Conservation (phyloP, 1,140 invertebrate genomes). For the Zaprionus lachaisei region DNA sequence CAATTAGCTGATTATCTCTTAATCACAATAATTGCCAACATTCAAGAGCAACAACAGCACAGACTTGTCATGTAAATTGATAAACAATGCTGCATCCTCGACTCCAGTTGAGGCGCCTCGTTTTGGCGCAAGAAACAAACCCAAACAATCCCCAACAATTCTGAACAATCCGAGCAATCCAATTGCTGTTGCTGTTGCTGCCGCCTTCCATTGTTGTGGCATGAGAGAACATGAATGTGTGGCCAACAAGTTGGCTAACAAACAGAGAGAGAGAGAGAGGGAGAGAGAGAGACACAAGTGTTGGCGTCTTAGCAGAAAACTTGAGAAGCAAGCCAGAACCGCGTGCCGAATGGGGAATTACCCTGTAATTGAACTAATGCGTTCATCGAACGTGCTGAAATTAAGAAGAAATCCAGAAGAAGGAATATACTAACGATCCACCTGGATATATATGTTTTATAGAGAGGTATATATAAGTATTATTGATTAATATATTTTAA, state of each 20-base stretch:
- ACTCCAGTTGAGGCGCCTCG: not conserved
- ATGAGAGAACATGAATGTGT: constrained; percentile 13
- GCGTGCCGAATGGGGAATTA: not conserved
- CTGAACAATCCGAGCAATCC: constrained; percentile 14
- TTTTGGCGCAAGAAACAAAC: constrained; percentile 2
- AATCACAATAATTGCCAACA: constrained; percentile 7
- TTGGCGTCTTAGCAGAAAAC: not conserved
- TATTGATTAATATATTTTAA: not conserved
- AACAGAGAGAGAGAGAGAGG: not conserved
- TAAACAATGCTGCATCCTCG: constrained; percentile 12
- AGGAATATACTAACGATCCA: no score
- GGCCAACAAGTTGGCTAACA: constrained; percentile 40
- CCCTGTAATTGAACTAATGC: not conserved
- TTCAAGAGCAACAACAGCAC: constrained; percentile 5
- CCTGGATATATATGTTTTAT: not conserved
- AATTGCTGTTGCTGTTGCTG: constrained; percentile 8
- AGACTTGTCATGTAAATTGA: constrained; percentile 13
- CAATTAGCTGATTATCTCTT: constrained; percentile 21
- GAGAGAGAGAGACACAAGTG: not conserved
- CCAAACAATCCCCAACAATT: not conserved
- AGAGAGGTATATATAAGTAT: not conserved
- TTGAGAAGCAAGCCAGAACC: not conserved
- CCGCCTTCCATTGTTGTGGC: constrained; percentile 20
- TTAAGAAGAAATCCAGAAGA: not conserved
- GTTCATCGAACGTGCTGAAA: not conserved